Evolutionary conservation across 1,140 invertebrate species (phyloP).

Genomic region (Berghia stephanieae): DNA sequence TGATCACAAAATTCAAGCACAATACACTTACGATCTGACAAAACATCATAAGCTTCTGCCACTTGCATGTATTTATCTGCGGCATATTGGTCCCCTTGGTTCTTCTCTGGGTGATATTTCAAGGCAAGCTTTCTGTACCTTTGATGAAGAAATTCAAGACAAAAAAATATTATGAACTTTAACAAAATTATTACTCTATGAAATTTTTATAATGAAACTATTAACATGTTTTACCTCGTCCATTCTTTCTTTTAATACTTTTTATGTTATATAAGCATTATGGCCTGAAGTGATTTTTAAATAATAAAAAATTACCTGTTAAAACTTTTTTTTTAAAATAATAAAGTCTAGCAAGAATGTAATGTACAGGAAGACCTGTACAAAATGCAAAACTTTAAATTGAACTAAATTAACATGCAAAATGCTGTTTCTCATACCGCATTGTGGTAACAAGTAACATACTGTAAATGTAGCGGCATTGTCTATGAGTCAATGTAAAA

Average conservation of each 20-base stretch:
- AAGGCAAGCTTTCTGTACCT: slow-evolving; percentile 66
- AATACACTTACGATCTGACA: slow-evolving; percentile 64
- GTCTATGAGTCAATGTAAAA: no score
- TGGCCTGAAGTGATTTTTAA: no score
- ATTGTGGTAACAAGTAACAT: no score
- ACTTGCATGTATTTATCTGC: slow-evolving; percentile 65
- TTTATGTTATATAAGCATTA: not conserved
- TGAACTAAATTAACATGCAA: no score
- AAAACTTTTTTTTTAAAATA: no score
- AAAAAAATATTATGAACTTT: not conserved
- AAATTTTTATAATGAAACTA: not conserved
- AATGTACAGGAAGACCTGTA: no score
- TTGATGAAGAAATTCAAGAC: slow-evolving; percentile 35
- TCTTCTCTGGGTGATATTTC: slow-evolving; percentile 66
- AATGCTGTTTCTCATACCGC: no score
- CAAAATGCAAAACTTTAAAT: no score
- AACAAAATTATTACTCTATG: not conserved
- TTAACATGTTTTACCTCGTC: not conserved
- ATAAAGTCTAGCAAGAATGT: no score
- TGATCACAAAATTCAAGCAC: not conserved
- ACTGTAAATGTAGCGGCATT: no score
- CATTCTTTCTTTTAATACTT: not conserved
- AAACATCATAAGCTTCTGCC: slow-evolving; percentile 67
- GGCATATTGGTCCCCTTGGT: slow-evolving; percentile 55
- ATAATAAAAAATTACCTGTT: no score